phyloP scores from a whole-genome alignment of 2,888 invertebrate genomes.

The Lepetodrilus schrolli region DNA sequence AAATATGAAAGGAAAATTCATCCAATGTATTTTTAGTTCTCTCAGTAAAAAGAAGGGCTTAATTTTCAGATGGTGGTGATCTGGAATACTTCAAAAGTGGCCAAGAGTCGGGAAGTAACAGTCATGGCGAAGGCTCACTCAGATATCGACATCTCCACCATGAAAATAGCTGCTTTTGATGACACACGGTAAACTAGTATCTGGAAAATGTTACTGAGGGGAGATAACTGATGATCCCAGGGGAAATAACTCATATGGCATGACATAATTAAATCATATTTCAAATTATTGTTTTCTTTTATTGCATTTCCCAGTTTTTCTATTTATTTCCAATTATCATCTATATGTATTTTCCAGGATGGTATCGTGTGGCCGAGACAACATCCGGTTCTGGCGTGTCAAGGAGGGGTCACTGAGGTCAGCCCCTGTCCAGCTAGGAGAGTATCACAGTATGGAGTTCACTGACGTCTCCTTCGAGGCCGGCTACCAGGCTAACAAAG shows the following conservation, averaged over 20 bases:
- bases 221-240: no score
- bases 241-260: no score
- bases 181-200: slow-evolving; percentile 69
- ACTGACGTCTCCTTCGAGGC: slow-evolving; percentile 73
- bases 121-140: slow-evolving; percentile 74
- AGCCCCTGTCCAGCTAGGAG: slow-evolving; percentile 71
- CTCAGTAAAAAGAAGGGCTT: no score
- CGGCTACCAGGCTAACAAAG: slow-evolving; percentile 61
- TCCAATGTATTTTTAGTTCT: not conserved
- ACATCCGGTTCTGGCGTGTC: slow-evolving; percentile 74
- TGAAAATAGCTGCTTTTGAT: slow-evolving; percentile 72
- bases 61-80: slow-evolving; percentile 73
- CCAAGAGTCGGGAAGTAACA: slow-evolving; percentile 66
- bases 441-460: slow-evolving; percentile 73
- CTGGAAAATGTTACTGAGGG: no score
- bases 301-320: no score
- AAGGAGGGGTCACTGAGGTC: slow-evolving; percentile 73
- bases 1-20: not conserved
- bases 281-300: no score
- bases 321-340: no score
- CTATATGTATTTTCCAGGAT: slow-evolving; percentile 56
- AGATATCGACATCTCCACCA: slow-evolving; percentile 71
- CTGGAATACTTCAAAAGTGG: slow-evolving; percentile 70
- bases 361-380: slow-evolving; percentile 75
- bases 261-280: no score